Percentiles rank a stretch among this genome's conserved stretches.
Conservation (phyloP, 2,113 vertebrate genomes). For the Nesoenas mayeri region DNA sequence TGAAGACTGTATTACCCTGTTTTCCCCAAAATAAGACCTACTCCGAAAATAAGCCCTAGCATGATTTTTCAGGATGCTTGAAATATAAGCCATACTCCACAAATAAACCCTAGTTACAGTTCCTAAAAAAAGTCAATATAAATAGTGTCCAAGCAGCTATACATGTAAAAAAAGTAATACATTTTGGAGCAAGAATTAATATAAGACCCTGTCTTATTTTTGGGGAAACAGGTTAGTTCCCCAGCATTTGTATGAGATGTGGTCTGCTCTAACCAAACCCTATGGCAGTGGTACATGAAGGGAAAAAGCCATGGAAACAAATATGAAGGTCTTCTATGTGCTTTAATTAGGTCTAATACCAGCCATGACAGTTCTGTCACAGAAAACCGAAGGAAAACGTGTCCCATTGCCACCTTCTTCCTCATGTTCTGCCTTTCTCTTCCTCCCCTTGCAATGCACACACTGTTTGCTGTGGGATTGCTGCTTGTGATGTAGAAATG, state of each 20-base stretch:
- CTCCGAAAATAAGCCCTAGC: too few relatives aligned
- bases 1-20: neutral
- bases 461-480: neutral
- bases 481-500: neutral
- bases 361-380: neutral
- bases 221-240: neutral
- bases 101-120: too few relatives aligned
- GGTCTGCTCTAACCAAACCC: neutral
- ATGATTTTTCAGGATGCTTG: too few relatives aligned
- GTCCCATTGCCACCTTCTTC: neutral
- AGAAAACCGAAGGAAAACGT: neutral
- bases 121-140: too few relatives aligned
- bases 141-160: too few relatives aligned
- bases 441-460: fast-evolving
- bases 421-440: neutral
- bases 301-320: neutral
- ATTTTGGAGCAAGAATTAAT: too few relatives aligned
- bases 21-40: too few relatives aligned
- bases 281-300: neutral
- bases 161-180: too few relatives aligned
- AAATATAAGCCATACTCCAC: too few relatives aligned
- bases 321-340: neutral
- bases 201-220: too few relatives aligned
- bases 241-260: neutral
- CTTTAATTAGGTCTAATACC: neutral